These are phyloP conservation scores for Heterodera schachtii DNA, from an alignment of 1,140 invertebrate species.

Conservation along the genomic window DNA sequence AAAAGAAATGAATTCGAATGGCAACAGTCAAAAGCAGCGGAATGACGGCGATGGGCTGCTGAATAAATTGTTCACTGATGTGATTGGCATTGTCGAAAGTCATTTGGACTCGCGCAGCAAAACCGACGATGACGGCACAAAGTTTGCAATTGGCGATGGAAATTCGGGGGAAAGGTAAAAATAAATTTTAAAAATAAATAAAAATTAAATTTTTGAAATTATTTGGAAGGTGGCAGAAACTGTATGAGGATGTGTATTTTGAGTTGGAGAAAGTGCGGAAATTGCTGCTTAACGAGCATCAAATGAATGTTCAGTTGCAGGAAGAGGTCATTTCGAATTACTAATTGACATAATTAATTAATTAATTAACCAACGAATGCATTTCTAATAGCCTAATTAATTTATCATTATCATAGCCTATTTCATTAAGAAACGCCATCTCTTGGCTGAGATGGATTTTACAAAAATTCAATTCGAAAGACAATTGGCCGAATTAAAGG, in stretches of 20 bases:
- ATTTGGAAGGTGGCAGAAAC: constrained; percentile 57
- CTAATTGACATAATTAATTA: background rate
- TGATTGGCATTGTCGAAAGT: constrained; percentile 51
- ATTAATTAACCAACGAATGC: background rate
- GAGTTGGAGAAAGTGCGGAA: constrained; percentile 60
- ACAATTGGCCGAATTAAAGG: constrained; percentile 44
- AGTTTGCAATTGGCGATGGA: constrained; percentile 5
- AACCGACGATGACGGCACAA: background rate
- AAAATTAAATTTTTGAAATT: constrained; percentile 21
- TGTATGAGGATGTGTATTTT: constrained; percentile 61
- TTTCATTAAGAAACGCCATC: background rate
- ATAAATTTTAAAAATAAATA: constrained; percentile 6
- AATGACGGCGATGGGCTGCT: constrained; percentile 35
- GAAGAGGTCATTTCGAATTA: constrained; percentile 48
- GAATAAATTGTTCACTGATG: constrained; percentile 56
- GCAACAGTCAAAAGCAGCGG: constrained; percentile 19
- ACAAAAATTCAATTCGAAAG: constrained; percentile 42
- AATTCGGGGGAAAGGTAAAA: background rate
- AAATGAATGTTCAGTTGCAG: constrained; percentile 54
- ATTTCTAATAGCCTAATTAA: no score
- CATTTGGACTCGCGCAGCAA: constrained; percentile 29
- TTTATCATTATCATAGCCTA: background rate
- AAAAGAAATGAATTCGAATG: constrained; percentile 4
- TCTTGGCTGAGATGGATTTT: constrained; percentile 25
- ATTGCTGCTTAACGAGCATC: constrained; percentile 55